Percentiles rank a stretch among this genome's conserved stretches.
phyloP scores from a whole-genome alignment of 2,888 invertebrate genomes.

The Bibio marci region DNA sequence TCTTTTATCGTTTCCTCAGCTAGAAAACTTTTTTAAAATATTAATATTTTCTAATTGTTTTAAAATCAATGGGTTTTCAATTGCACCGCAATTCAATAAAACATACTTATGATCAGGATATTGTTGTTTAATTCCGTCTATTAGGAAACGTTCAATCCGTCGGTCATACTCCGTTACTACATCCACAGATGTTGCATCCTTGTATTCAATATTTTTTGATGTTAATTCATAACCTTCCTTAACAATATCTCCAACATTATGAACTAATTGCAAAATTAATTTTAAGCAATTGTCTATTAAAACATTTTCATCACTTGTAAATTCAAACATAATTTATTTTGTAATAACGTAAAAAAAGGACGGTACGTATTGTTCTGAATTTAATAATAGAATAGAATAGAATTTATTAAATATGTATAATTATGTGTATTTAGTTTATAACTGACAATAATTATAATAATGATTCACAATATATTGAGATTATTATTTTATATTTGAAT shows the following conservation, averaged over 20 bases:
- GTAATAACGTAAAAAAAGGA: too few species aligned
- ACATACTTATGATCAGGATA: constrained; percentile 47
- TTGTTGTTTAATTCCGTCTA: constrained; percentile 33
- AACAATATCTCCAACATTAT: constrained; percentile 8
- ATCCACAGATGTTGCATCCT: constrained; percentile 50
- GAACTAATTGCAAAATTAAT: constrained; percentile 18
- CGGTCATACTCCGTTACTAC: constrained; percentile 66
- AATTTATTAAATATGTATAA: too few species aligned
- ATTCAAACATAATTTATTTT: background rate
- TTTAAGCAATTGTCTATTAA: constrained; percentile 9
- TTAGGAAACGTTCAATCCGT: constrained; percentile 53
- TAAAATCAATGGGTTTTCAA: background rate
- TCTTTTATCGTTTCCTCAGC: constrained; percentile 50
- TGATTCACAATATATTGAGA: too few species aligned
- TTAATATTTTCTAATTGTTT: background rate
- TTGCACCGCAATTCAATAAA: background rate
- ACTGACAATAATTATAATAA: too few species aligned
- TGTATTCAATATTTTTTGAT: constrained; percentile 31
- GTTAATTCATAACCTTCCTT: constrained; percentile 7
- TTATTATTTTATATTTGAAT: too few species aligned
- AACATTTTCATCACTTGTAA: constrained; percentile 11
- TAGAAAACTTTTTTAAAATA: constrained; percentile 42
- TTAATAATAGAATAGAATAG: too few species aligned
- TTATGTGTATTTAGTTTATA: too few species aligned
- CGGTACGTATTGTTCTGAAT: too few species aligned